Evolutionary conservation across 1,140 invertebrate species (phyloP), one percentile per base, ranked within the genome.

Genomic region (Papilio helenus): DNA sequence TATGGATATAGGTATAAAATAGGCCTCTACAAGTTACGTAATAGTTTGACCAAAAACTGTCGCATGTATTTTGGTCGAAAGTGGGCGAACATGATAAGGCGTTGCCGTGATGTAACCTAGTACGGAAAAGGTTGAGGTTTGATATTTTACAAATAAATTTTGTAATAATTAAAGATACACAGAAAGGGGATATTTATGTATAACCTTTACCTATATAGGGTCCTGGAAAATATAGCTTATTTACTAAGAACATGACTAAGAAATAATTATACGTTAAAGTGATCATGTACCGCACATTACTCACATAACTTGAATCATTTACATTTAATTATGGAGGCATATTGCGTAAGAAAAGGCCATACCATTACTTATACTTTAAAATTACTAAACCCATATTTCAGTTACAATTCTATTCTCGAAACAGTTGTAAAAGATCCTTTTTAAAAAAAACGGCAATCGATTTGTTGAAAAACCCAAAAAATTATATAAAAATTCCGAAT

Each of bases 271-370:
- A 68, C 12, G 61, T 68, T 68, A 34, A 68, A 68, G 12, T 68
- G 26, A 68, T 68, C 26, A 61, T 68, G 61, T 68, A 16, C 12
- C 14, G 4, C 12, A 18, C 61, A 29, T 68, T 68, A 68, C 61
- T 68, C 61, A 68, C 26, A 68, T 29, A 4, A 65, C 58, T 65
- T 65, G 58, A 65, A 65, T 65, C 23, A 65, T 29, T 65, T 65
- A 29, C 58, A 34, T 68, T 68, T 16, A 29, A 65, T 65, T 65
- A 68, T 68, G 26, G 61, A 68, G 61, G 23, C 26, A 68, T 29
- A 34, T 61, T 61, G 26, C 12, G 26, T 68, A 68, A 68, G 61
- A 20, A 55, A 55, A 9, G 7, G 26, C 34, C 14, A 58, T 58
- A 58, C n/a, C 5, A 16, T 46, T 12, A 46, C 8, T 23, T 5